Conservation (phyloP, 2,797 vertebrate species). For the Caiman crocodilus region DNA sequence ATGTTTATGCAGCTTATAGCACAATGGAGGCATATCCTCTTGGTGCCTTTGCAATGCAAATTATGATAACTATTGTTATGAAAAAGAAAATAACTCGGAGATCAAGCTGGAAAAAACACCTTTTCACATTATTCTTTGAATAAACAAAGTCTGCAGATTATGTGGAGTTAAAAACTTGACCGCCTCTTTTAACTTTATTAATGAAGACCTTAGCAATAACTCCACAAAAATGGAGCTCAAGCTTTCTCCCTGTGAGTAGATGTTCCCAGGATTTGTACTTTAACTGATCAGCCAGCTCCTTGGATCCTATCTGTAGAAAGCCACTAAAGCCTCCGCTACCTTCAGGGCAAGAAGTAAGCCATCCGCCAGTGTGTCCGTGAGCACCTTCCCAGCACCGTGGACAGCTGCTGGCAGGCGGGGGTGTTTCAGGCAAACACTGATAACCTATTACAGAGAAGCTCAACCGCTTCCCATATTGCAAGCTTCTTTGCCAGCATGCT, state of each 20-base stretch:
- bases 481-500: neutral
- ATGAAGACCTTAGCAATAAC: neutral
- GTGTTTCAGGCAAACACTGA: neutral
- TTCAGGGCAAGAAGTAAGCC: neutral
- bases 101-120: neutral
- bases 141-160: neutral
- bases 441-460: accelerated
- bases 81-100: too few species aligned
- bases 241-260: neutral
- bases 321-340: neutral
- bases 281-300: neutral
- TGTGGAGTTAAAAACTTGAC: neutral
- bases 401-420: neutral
- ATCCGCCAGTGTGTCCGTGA: accelerated
- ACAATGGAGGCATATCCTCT: neutral
- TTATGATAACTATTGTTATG: neutral
- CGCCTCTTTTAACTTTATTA: neutral
- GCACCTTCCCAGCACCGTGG: neutral
- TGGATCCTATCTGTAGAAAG: too few species aligned
- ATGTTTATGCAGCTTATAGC: neutral
- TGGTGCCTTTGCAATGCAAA: neutral
- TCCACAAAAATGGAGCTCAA: neutral
- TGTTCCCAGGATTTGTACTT: neutral
- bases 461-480: neutral
- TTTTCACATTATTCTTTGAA: accelerated